Base-by-base conservation (phyloP, 2,113 vertebrate species). In the Rattus rattus region DNA sequence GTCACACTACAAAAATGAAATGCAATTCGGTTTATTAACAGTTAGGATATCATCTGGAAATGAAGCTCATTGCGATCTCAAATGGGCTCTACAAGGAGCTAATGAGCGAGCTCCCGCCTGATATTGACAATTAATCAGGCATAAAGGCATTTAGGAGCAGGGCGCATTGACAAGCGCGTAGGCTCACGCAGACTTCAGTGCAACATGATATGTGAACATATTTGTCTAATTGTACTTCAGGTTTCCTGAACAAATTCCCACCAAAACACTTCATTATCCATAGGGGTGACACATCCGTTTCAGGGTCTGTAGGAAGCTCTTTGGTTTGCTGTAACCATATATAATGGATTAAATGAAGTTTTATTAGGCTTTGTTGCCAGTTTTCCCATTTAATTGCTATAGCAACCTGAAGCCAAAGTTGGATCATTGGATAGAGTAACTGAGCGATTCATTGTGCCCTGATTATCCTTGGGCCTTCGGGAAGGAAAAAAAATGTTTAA, bases 81-180 rank as follows among this genome's bases (percentile, higher is more conserved):
- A 98, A 98, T 97, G 97, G 98, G 96, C 97, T 98, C 98, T 98
- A 98, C 97, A 98, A 98, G 97, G 97, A 98, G 98, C 98, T 99
- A 99, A 99, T 98, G 98, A 99, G 98, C 98, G 98, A 97, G 97
- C 97, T 98, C 97, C 97, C 97, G 98, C 97, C 98, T 98, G 98
- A 98, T 98, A 99, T 98, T 98, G 98, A 98, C 97, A 98, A 98
- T 98, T 98, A 99, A 98, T 98, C 98, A 99, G 97, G 98, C 98
- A 98, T 98, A 98, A 99, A 99, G 97, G 97, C 98, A 97, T 98
- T 98, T 98, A 98, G 97, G 98, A 98, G 97, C 98, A 98, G 97
- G 97, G 98, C 96, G 94, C 98, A 98, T 97, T 98, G 98, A 98
- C 98, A 98, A 97, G 97, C 96, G 92, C 83, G 97, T 96, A 98